Evolutionary conservation across 2,113 vertebrate species (phyloP), one percentile per base, ranked within the genome.

Genomic region (Regulus satrapa): DNA sequence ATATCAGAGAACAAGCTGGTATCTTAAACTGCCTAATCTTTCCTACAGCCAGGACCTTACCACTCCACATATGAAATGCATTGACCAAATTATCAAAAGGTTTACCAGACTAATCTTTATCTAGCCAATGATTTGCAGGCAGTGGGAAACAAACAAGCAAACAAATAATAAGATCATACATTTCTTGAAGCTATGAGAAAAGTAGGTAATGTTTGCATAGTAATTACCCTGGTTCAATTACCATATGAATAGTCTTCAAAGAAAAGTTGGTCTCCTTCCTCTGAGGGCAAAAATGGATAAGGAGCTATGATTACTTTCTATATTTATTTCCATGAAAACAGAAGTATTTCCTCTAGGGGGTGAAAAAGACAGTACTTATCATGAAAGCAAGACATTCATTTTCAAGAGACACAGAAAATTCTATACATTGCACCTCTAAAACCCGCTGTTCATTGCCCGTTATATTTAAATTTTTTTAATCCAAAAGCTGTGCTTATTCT

Each of bases 381-480:
- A 79, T 10, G 41, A 85, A 92, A 89, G 64, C 34, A 83, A 85
- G 56, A 89, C 49, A 79, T 91, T 78, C 69, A 31, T 85, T 95
- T 93, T 91, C 52, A 91, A 72, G 89, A 91, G 20, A 69, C 29
- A 55, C 24, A n/a, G 54, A 40, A 95, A 92, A 87, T 88, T 89
- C 69, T 89, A 76, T 45, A 75, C 36, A 23, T 41, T 75, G 24
- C 69, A 83, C 56, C 49, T 91, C 85, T 92, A 68, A 89, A 89
- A 54, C 26, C 54, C 85, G 82, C 80, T 94, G 49, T 49, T 89
- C 20, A 9, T 74, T 87, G 68, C 18, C 69, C 48, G 77, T 94
- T 92, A 87, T 32, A 52, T 68, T 95, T 77, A 85, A 87, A 62
- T 78, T 95, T 95, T 72, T 89, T n/a, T n/a, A n/a, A 79, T 68